phyloP scores from a whole-genome alignment of 2,113 vertebrate genomes.

The Datnioides undecimradiatus region DNA sequence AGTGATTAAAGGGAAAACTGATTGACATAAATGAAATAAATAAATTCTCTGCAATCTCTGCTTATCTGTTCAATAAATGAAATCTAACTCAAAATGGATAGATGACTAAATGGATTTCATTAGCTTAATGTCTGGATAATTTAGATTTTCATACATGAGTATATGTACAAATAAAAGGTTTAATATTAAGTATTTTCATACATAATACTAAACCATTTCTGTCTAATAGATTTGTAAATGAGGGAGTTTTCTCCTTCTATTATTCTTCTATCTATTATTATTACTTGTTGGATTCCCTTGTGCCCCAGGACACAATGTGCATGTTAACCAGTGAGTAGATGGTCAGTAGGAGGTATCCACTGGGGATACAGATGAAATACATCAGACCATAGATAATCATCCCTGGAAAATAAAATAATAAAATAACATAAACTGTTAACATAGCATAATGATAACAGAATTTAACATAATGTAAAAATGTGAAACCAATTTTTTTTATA shows the following conservation, averaged over 20 bases:
- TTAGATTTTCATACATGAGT: too few relatives aligned
- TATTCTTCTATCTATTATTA: too few relatives aligned
- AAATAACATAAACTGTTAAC: background rate
- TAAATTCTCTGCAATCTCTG: background rate
- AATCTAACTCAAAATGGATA: background rate
- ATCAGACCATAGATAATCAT: constrained; percentile 86
- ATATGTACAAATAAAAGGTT: too few relatives aligned
- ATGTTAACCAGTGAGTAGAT: constrained; percentile 89
- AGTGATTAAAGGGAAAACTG: background rate
- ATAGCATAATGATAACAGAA: background rate
- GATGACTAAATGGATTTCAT: background rate
- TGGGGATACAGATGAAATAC: constrained; percentile 89
- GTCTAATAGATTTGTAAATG: too few relatives aligned
- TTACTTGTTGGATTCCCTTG: constrained; percentile 84
- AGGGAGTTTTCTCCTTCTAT: too few relatives aligned
- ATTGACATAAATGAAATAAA: background rate
- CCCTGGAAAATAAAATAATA: constrained; percentile 39
- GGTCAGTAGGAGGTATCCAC: constrained; percentile 86
- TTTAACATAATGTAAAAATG: background rate
- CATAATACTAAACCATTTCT: too few relatives aligned
- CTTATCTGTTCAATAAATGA: background rate
- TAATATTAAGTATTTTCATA: too few relatives aligned
- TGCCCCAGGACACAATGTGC: constrained; percentile 87
- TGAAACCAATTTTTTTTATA: background rate
- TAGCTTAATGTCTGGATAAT: background rate